Evolutionary conservation across 2,113 vertebrate species (phyloP).

Genomic region (Speoplatyrhinus poulsoni): DNA sequence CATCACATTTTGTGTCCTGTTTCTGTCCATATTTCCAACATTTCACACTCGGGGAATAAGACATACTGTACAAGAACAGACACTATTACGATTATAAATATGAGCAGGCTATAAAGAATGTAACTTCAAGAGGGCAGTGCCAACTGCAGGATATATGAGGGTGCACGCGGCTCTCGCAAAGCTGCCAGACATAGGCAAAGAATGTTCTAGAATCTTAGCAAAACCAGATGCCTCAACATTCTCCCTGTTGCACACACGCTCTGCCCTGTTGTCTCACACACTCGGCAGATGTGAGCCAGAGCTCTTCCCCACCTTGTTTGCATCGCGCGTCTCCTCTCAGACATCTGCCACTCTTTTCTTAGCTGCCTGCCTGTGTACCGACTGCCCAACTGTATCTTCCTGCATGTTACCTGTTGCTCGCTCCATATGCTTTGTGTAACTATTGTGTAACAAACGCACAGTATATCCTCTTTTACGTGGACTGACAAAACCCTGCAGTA

Average conservation of each 20-base stretch:
- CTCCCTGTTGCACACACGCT: conserved; percentile 48
- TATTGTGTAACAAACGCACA: conserved; percentile 31
- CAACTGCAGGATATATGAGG: conserved; percentile 77
- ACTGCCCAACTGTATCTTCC: too few relatives aligned
- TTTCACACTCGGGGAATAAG: too few relatives aligned
- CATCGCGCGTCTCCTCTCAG: not conserved
- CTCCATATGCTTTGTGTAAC: conserved; percentile 41
- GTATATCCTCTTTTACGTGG: conserved; percentile 60
- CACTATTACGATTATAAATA: conserved; percentile 25
- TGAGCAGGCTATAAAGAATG: conserved; percentile 49
- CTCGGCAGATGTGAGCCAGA: conserved; percentile 48
- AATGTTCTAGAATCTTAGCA: conserved; percentile 74
- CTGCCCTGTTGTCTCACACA: conserved; percentile 38
- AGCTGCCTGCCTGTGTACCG: too few relatives aligned
- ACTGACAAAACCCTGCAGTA: conserved; percentile 56
- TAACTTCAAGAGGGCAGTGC: conserved; percentile 61
- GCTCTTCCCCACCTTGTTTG: conserved; percentile 28
- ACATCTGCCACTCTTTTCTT: conserved; percentile 9
- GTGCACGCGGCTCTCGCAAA: conserved; percentile 66
- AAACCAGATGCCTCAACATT: conserved; percentile 74
- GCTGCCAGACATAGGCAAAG: conserved; percentile 72
- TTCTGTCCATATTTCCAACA: too few relatives aligned
- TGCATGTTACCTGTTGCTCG: conserved; percentile 10
- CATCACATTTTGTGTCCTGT: too few relatives aligned
- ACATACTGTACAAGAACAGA: conserved; percentile 13